Evolutionary conservation across 2,113 vertebrate genomes (phyloP).

Genomic region (Colinus virginianus): DNA sequence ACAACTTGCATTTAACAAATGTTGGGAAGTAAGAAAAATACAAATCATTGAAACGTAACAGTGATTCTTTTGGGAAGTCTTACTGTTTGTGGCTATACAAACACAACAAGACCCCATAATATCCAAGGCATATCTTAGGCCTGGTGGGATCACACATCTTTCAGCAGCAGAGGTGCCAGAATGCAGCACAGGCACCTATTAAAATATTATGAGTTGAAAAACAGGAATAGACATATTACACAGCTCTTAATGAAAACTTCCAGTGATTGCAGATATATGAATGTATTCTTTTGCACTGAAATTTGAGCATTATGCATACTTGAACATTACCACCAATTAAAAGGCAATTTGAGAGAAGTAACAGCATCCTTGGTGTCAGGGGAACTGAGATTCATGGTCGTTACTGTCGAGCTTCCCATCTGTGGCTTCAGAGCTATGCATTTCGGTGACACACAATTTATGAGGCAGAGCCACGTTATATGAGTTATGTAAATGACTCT

Average conservation of each 20-base stretch:
- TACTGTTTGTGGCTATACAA: too few relatives aligned
- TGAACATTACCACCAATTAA: not conserved
- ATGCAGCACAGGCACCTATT: not conserved
- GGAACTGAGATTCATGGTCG: not conserved
- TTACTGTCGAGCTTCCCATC: not conserved
- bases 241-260: not conserved
- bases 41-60: not conserved
- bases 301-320: not conserved
- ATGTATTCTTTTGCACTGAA: not conserved
- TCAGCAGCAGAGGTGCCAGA: not conserved
- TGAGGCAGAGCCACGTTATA: not conserved
- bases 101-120: not conserved
- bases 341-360: not conserved
- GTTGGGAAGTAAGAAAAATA: not conserved
- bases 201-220: not conserved
- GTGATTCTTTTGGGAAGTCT: not conserved
- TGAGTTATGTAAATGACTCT: constrained; percentile 1
- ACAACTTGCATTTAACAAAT: not conserved
- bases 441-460: not conserved
- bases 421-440: not conserved
- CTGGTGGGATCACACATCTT: too few relatives aligned
- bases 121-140: too few relatives aligned
- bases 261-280: not conserved
- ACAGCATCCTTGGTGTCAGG: not conserved
- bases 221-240: not conserved